Base-by-base conservation (phyloP, 30 jellyfish, hydroid and myxozoan species). In the Pelagia noctiluca region DNA sequence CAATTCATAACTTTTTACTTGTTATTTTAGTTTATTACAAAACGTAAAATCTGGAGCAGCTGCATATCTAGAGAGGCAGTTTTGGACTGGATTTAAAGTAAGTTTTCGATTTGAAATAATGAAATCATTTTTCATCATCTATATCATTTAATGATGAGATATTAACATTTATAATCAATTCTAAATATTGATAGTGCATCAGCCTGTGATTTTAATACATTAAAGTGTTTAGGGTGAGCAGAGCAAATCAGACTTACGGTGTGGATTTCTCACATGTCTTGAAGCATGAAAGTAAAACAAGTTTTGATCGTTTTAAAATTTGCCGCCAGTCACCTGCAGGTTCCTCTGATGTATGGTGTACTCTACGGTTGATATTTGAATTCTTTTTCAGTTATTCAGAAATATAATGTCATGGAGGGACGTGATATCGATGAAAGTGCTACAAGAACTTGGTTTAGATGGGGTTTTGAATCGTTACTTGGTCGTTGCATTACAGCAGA, bases 61-160 rank as follows among this genome's bases (percentile, higher is more conserved):
- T 25, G 76, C 93, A 16, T 95, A 89, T 61, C 95, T 95, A 0
- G 91, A 95, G 29, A 33, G 99, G 24, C 99, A 95, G 42, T 95
- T 87, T 85, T 95, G 99, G 99, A 65, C 94, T 2, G 96, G 95
- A 8, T 85, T 89, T 50, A 95, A 95, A 90, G 99, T 95, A n/a
- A 24, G 84, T 49, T 34, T 12, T 1, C 10, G 31, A 2, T 75
- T 24, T 2, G 28, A 18, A 28, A 31, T 2, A 21, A 4, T 38
- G 53, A 4, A 4, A 8, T 42, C 57, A 42, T 42, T 42, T 42
- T 42, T 5, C 16, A 42, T 5, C 57, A 42, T 16, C 16, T 8
- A 42, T 5, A 42, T 42, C 57, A 8, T 42, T 42, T 42, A 16
- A 8, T 42, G 8, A 42, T 42, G 12, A 42, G 8, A 16, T 42